Base-by-base conservation (phyloP, 2,797 vertebrate species). In the Chelidonichthys spinosus region DNA sequence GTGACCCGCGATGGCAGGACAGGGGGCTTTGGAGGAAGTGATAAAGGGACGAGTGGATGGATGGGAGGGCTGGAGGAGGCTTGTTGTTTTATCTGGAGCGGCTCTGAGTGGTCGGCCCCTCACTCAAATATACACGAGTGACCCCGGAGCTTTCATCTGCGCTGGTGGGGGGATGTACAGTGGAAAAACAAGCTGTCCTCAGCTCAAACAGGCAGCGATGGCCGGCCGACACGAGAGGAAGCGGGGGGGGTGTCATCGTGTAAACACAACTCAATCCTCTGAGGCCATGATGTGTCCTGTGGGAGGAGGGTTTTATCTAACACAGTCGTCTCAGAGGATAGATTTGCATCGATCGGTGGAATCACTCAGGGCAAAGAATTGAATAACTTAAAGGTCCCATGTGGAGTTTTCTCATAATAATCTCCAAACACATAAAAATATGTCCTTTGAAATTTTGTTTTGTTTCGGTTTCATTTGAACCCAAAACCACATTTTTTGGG, bases 21-120 rank as follows among this genome's bases (percentile, higher is more conserved):
- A 40, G 58, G 62, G 49, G 61, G 46, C 40, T 53, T 32, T n/a
- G 25, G 35, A 77, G 17, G 72, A 79, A 83, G 79, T 44, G 74
- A 76, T 58, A 54, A 14, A n/a, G 77, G 69, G 72, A 63, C 69
- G 63, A 53, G 79, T 72, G 64, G 56, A 58, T 69, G 40, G 47
- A 76, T 25, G 62, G 43, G 61, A 67, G 36, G 63, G 50, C 36
- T 42, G 54, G 63, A 55, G 65, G 72, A 63, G 63, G 69, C n/a
- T n/a, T 77, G 87, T 85, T 89, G 87, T 88, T 90, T 90, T 90
- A 87, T 91, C 85, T 90, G 63, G 64, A 82, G 84, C 35, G 59
- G 72, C 74, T 81, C 87, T 84, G 87, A 91, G 91, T 87, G 87
- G 85, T 84, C 52, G 59, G 67, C 81, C 76, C 73, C 85, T 69